phyloP scores from a whole-genome alignment of 1,140 invertebrate genomes.

The Heterodera schachtii region DNA sequence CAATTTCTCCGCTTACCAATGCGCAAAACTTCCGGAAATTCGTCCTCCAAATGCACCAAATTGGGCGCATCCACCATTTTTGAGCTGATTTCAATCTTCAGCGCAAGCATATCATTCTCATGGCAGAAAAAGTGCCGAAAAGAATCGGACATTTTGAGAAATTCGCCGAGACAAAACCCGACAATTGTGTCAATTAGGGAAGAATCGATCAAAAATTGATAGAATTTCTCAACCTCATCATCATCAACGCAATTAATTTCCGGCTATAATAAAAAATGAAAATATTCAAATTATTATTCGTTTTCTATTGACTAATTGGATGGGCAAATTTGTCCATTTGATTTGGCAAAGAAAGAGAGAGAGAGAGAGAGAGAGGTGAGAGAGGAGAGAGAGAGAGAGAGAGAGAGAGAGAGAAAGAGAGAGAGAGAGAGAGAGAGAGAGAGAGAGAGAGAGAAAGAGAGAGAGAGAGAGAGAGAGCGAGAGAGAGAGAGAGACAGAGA shows the following conservation, averaged over 20 bases:
- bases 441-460: no score
- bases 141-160: neutral
- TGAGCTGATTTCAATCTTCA: neutral
- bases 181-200: neutral
- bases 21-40: neutral
- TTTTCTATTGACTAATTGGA: no score
- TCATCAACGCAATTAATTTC: neutral
- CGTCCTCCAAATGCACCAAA: neutral
- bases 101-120: neutral
- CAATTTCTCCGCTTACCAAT: neutral
- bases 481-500: no score
- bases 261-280: neutral
- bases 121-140: neutral
- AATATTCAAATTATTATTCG: no score
- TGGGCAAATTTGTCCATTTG: no score
- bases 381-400: no score
- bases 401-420: no score
- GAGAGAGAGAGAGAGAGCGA: no score
- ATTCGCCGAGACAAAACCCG: neutral
- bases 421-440: no score
- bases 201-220: neutral
- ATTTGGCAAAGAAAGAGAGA: no score
- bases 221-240: neutral
- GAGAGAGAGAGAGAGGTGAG: no score
- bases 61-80: neutral